phyloP scores from a whole-genome alignment of 1,140 invertebrate species.

The Odontomachus brunneus region DNA sequence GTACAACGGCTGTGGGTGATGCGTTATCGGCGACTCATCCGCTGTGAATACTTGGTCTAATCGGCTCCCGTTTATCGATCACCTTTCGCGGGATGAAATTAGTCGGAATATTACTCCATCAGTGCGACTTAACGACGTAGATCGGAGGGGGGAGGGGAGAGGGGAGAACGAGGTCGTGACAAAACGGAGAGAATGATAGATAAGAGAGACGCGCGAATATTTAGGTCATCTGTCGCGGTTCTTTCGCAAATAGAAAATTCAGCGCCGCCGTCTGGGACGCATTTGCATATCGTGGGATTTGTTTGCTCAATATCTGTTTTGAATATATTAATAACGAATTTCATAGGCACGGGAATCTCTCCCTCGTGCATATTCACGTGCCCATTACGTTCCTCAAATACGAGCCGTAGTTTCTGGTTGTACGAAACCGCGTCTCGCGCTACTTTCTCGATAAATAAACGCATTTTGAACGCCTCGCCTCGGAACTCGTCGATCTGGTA shows the following conservation, averaged over 20 bases:
- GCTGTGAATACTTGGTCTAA: background rate
- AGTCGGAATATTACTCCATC: slow-evolving; percentile 3
- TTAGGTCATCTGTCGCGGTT: slow-evolving; percentile 45
- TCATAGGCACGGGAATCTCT: slow-evolving; percentile 76
- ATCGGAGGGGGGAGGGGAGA: background rate
- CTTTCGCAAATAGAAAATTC: slow-evolving; percentile 57
- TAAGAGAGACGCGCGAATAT: slow-evolving; percentile 41
- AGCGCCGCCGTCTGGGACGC: slow-evolving; percentile 24
- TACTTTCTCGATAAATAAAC: slow-evolving; percentile 9
- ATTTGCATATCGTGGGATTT: slow-evolving; percentile 78
- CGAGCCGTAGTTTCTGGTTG: slow-evolving; percentile 68
- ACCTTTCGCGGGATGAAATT: background rate
- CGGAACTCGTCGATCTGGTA: background rate
- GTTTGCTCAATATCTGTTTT: slow-evolving; percentile 78
- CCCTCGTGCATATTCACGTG: slow-evolving; percentile 79
- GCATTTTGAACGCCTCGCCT: background rate
- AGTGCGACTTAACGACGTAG: background rate
- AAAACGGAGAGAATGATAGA: slow-evolving; percentile 22
- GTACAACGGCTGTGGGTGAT: too few relatives aligned
- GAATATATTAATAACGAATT: slow-evolving; percentile 82
- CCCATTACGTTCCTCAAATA: slow-evolving; percentile 72
- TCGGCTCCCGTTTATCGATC: background rate
- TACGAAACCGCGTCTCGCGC: slow-evolving; percentile 4
- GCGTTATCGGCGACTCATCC: background rate
- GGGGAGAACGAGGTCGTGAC: slow-evolving; percentile 23